phyloP scores from a whole-genome alignment of 2,797 vertebrate species.

The Acanthurus tractus region DNA sequence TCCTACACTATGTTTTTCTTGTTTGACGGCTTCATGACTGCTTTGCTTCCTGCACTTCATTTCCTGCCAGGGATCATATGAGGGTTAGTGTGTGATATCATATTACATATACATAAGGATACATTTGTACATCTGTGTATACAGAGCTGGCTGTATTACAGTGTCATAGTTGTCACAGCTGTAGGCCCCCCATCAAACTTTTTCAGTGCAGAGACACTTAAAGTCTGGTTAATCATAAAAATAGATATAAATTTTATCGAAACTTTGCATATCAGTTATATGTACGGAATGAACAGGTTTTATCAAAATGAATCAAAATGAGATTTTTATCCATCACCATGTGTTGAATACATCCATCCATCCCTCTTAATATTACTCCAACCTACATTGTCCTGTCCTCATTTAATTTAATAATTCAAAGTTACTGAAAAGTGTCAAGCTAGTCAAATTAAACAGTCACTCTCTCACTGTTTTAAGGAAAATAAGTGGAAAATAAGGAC shows the following conservation, averaged over 20 bases:
- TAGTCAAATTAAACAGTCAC: neutral
- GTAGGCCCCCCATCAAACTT: neutral
- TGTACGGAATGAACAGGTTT: neutral
- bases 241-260: neutral
- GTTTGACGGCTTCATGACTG: neutral
- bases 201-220: neutral
- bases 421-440: neutral
- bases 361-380: neutral
- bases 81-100: slow-evolving; percentile 25
- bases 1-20: neutral
- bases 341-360: neutral
- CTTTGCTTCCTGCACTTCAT: neutral
- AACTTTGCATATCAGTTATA: neutral
- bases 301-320: neutral
- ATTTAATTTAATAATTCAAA: neutral
- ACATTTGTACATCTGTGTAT: too few relatives aligned
- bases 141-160: neutral
- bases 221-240: neutral
- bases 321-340: neutral
- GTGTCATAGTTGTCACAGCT: neutral
- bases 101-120: slow-evolving; percentile 5
- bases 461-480: neutral
- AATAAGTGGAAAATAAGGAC: neutral
- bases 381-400: neutral
- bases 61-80: neutral